These are phyloP conservation scores for Leptinotarsa haldemani DNA, from an alignment of 2,888 invertebrate species.

Conservation along the genomic window DNA sequence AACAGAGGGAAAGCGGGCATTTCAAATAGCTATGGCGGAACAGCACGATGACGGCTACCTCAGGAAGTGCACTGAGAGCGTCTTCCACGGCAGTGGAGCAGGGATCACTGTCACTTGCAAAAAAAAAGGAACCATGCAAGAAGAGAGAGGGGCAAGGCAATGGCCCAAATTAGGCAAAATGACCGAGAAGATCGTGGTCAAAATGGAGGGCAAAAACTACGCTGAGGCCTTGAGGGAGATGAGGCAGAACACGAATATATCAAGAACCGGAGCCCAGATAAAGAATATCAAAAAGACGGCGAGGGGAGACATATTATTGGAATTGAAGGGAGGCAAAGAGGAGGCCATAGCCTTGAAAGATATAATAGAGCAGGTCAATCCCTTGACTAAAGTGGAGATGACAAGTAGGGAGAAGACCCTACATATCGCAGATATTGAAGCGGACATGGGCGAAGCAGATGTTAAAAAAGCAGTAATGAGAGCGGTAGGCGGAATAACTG, in stretches of 20 bases:
- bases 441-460: not conserved
- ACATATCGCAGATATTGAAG: not conserved
- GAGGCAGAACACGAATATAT: not conserved
- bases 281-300: slow-evolving; percentile 9
- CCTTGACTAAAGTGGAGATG: not conserved
- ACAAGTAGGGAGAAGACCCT: not conserved
- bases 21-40: not conserved
- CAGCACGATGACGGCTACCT: slow-evolving; percentile 4
- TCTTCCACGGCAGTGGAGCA: not conserved
- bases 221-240: slow-evolving; percentile 7
- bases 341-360: not conserved
- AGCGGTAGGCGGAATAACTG: not conserved
- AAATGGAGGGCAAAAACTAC: slow-evolving; percentile 5
- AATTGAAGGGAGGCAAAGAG: not conserved
- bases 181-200: not conserved
- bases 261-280: not conserved
- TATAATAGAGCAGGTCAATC: not conserved
- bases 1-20: not conserved
- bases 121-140: not conserved
- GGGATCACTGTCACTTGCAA: not conserved
- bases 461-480: not conserved
- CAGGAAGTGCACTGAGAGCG: slow-evolving; percentile 11
- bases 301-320: not conserved
- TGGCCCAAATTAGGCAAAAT: not conserved
- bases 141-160: not conserved